These are phyloP conservation scores for Pseudopodoces humilis DNA, from an alignment of 2,113 vertebrate species.

Conservation along the genomic window DNA sequence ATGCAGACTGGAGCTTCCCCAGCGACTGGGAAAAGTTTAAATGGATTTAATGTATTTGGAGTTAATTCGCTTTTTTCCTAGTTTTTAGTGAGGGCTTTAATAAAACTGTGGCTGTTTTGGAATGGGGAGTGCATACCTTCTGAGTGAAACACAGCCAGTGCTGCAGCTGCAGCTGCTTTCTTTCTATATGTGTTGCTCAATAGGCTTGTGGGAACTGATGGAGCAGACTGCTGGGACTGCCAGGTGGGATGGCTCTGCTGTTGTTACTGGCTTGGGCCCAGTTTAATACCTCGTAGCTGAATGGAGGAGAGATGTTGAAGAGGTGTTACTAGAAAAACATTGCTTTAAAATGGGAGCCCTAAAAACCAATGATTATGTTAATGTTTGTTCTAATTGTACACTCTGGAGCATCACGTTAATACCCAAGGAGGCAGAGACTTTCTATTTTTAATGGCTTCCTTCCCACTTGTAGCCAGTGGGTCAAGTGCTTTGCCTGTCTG, in stretches of 20 bases:
- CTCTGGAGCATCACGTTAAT: background rate
- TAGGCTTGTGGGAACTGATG: background rate
- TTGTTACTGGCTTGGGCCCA: slow-evolving; percentile 53
- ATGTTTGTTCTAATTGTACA: background rate
- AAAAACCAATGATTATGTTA: background rate
- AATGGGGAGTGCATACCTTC: background rate
- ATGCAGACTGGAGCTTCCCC: background rate
- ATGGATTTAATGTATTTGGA: slow-evolving; percentile 19
- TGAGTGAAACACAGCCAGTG: slow-evolving; percentile 55
- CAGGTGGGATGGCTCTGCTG: background rate
- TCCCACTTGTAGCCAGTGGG: background rate
- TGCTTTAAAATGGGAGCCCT: background rate
- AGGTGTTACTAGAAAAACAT: slow-evolving; percentile 2
- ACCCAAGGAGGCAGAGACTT: background rate
- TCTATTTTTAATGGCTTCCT: background rate
- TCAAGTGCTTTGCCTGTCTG: background rate
- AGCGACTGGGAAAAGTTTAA: background rate
- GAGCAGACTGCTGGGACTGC: background rate
- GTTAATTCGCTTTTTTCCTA: background rate
- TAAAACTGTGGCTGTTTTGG: slow-evolving; percentile 1
- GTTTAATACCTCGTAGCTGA: background rate
- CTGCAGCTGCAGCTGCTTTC: slow-evolving; percentile 23
- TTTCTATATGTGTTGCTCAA: background rate
- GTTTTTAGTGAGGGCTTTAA: background rate
- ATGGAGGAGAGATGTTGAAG: slow-evolving; percentile 13